Base-by-base conservation (phyloP, 1,140 invertebrate genomes). In the Leptopilina boulardi region DNA sequence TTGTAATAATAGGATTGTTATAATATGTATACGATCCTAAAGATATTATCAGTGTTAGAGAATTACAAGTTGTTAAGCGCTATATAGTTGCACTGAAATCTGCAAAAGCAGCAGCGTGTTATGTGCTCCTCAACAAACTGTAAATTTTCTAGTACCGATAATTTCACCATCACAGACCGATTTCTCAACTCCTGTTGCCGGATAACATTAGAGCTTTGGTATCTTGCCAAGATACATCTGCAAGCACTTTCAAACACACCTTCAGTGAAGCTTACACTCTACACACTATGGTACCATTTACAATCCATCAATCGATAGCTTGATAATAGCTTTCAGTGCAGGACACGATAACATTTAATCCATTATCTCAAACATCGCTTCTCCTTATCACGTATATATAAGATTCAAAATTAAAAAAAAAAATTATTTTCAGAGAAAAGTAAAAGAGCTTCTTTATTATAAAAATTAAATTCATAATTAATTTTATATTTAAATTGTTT, bases 171-270 rank as follows among this genome's bases (percentile, higher is more conserved):
- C 47, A 59, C 77, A 70, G 77, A 10, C 26, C 73, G 74, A 78
- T 80, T 79, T 80, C 77, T 74, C 41, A 77, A 70, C 75, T 81
- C 70, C 80, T 81, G 79, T 83, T 86, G 82, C 84, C 80, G 83
- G 82, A 84, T 87, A 88, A 86, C 83, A 86, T 88, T 89, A 87
- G 76, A 84, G 82, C 77, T 78, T 85, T 89, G 87, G 83, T 86
- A 71, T 71, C 70, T 44, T 84, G 87, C 87, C 87, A 89, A 85
- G 80, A 82, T 86, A 86, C 80, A 87, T 87, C 81, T 85, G 82
- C 82, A 82, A 82, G 75, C 77, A 74, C 77, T 84, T 77, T 71
- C 71, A 26, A 56, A 10, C 13, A 56, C 19, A 56, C 21, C 19
- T 21, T 19, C 4, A 54, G 51, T 10, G 3, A 54, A 54, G n/a